Conservation (phyloP, 2,797 vertebrate species). For the Megalops cyprinoides region DNA sequence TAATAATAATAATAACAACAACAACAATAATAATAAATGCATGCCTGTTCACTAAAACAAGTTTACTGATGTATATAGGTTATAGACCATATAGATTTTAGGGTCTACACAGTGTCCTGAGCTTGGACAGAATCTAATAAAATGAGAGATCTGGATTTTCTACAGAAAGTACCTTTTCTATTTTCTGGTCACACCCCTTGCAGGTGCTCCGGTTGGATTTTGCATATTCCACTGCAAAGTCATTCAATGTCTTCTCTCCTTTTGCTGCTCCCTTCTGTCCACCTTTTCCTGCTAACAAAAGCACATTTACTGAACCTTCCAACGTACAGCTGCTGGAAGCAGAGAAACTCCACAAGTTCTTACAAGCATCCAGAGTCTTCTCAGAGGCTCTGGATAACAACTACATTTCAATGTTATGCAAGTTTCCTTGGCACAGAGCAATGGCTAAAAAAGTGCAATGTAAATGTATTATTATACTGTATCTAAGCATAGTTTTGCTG, state of each 20-base stretch:
- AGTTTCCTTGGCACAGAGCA: no score
- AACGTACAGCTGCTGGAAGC: not conserved
- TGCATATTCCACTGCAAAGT: slow-evolving; percentile 94
- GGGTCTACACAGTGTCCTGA: not conserved
- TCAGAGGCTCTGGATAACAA: no score
- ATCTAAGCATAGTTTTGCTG: no score
- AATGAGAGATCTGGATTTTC: no score
- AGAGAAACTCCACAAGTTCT: no score
- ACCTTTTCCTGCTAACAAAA: slow-evolving; percentile 76
- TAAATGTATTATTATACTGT: no score
- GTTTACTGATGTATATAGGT: not conserved
- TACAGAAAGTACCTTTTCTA: slow-evolving; percentile 84
- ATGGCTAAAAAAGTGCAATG: no score
- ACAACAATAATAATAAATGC: no score
- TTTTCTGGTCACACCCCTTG: slow-evolving; percentile 94
- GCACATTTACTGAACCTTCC: not conserved
- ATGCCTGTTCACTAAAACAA: slow-evolving; percentile 5
- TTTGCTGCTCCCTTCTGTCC: slow-evolving; percentile 77
- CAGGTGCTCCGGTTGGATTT: slow-evolving; percentile 97
- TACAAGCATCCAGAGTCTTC: no score
- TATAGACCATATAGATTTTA: no score
- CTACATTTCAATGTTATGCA: no score
- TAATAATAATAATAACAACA: no score
- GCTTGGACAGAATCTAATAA: not conserved
- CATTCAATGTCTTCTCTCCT: slow-evolving; percentile 83